Evolutionary conservation across 2,797 vertebrate genomes (phyloP).

Genomic region (Cryptoprocta ferox): DNA sequence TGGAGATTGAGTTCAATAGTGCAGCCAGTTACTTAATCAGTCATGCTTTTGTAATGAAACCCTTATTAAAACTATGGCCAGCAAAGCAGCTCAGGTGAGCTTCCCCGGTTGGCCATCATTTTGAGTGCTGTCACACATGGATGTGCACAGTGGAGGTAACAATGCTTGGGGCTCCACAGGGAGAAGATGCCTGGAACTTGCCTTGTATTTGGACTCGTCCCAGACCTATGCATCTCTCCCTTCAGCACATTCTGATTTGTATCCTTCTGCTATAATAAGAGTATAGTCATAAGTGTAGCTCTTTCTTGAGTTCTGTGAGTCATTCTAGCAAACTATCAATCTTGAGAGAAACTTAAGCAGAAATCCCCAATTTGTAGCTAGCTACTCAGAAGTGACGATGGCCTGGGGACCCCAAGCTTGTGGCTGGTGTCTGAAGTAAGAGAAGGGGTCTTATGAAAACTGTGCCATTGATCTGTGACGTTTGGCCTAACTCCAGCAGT

Average conservation of each 20-base stretch:
- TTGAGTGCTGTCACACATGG: neutral
- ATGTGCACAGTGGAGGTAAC: no score
- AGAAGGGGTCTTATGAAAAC: neutral
- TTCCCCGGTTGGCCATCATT: neutral
- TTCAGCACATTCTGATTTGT: neutral
- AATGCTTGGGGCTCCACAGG: no score
- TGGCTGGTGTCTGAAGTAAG: neutral
- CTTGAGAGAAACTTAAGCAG: neutral
- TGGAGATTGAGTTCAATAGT: neutral
- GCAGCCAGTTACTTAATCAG: neutral
- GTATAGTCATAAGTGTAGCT: neutral
- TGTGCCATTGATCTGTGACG: neutral
- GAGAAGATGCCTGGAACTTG: rapidly evolving
- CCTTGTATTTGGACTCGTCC: neutral
- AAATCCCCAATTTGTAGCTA: neutral
- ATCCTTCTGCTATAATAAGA: neutral
- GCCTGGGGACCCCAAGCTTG: neutral
- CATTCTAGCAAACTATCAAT: neutral
- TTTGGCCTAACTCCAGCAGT: neutral
- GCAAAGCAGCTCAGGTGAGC: neutral
- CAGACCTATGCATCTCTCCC: neutral
- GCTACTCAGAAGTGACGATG: neutral
- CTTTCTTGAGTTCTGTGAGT: neutral
- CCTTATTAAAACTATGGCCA: neutral
- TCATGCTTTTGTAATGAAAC: neutral